Base-by-base conservation (phyloP, 37 sponge, comb jelly and placozoan genomes). In the Oscarella lobularis region DNA sequence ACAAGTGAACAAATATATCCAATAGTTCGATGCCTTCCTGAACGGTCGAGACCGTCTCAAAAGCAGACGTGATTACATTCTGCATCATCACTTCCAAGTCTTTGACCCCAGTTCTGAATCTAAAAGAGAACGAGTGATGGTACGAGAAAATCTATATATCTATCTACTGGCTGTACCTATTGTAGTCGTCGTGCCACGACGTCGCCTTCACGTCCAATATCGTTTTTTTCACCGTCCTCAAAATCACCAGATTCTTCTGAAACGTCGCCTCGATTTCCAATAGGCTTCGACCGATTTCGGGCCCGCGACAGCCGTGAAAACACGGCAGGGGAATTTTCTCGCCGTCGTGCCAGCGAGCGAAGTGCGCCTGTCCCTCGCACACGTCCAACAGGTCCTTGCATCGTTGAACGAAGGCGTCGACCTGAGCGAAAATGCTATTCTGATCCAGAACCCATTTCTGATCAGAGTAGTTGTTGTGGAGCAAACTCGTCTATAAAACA, bases 71-170 rank as follows among this genome's bases (percentile, higher is more conserved):
- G 41, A 96, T 93, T 31, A 87, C 83, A 77, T 96, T 96, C 77
- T 96, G 98, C 74, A 96, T 81, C 98, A 96, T 96, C 36, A 96
- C 94, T 73, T 96, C 98, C 71, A 96, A 81, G 35, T 96, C 98
- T 74, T 96, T 96, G 36, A 92, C 75, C 0, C 98, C 98, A 9
- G 67, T 41, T n/a, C 93, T 67, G 75, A 87, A 96, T 72, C 72
- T 66, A 77, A 74, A 81, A 84, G 84, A 85, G 39, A 84, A 78
- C 31, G 83, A 87, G 37, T 86, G 85, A 87, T 73, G 30, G 38
- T 2, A 37, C 4, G 39, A 74, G 39, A 36, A 31, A 27, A 38
- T 5, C 36, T 3, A 40, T 38, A n/a, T 74, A 74, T 6, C 39
- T 9, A 36, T 4, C 20, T 5, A 38, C 4, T 40, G 4, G 33